A percentile compares a stretch with the other conserved stretches of the same genome.
Conservation (phyloP, 1,140 invertebrate genomes). For the Mylabris phalerata region DNA sequence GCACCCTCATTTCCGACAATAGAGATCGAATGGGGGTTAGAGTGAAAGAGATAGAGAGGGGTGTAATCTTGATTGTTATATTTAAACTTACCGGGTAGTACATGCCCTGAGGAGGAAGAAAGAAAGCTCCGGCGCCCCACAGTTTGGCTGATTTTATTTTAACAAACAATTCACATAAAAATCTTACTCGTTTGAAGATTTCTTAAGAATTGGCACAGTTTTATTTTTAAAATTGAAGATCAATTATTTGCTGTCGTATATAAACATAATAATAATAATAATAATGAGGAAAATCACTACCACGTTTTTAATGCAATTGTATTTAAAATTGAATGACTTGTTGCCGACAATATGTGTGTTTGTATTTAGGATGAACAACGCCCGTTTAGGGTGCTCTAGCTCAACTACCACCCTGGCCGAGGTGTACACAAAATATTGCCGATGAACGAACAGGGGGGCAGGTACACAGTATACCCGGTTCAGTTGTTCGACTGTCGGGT, state of each 20-base stretch:
- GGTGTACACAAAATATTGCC: slow-evolving; percentile 15
- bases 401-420: slow-evolving; percentile 33
- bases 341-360: not conserved
- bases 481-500: slow-evolving; percentile 5
- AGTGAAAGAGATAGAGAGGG: too few relatives aligned
- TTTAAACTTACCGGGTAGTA: slow-evolving; percentile 81
- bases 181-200: slow-evolving; percentile 2
- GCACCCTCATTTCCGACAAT: too few relatives aligned
- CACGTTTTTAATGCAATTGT: too few relatives aligned
- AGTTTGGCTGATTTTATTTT: slow-evolving; percentile 76
- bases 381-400: slow-evolving; percentile 30
- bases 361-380: slow-evolving; percentile 26
- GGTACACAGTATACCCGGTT: slow-evolving; percentile 1
- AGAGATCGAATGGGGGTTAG: not conserved
- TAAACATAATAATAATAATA: too few relatives aligned
- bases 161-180: slow-evolving; percentile 30
- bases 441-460: slow-evolving; percentile 21
- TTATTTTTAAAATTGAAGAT: not conserved
- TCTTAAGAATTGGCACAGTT: slow-evolving; percentile 3
- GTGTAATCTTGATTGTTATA: not conserved
- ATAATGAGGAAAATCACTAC: too few relatives aligned
- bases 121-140: slow-evolving; percentile 88
- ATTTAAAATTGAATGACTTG: too few relatives aligned
- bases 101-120: slow-evolving; percentile 87
- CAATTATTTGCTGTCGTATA: too few relatives aligned